Evolutionary conservation across 2,113 vertebrate genomes (phyloP), one percentile per base, ranked within the genome.

Genomic region (Halichoerus grypus): DNA sequence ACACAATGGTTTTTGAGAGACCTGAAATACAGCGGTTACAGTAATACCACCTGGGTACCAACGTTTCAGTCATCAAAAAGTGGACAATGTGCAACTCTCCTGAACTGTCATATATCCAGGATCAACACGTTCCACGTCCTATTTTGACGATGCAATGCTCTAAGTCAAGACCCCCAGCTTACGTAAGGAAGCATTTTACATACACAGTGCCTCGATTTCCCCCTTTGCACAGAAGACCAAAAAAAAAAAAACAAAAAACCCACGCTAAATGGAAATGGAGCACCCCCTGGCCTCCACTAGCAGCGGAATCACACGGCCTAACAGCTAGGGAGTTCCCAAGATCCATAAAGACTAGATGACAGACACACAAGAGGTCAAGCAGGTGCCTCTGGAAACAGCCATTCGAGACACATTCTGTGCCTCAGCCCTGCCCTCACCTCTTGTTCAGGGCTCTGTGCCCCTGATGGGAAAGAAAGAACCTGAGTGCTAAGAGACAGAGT

Each of bases 21-120:
- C 13, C 31, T 51, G 31, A 88, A 97, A 86, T 57, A 94, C 13
- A 97, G 46, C 79, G 13, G 51, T 42, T 91, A 94, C 61, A 19
- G 24, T 67, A 95, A n/a, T 22, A 80, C n/a, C 12, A 46, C 22
- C 51, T 91, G 94, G 53, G 74, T 76, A 77, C n/a, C 89, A 93
- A 93, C 90, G 36, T 88, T 96, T 88, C 33, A 94, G 36, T 90
- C 46, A 94, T 59, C 28, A 91, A 93, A 97, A 95, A 81, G 42
- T 92, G 13, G 96, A 89, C 59, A 57, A 36, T 14, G 81, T 93
- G 81, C 42, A 97, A 88, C 53, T 59, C 59, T 94, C 55, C 79
- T 80, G 28, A 96, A 89, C 84, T 94, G 11, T 22, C 10, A 1
- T 81, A 86, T 84, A 96, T 85, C 74, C n/a, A 53, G n/a, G 76